Percentiles rank a stretch among this genome's conserved stretches.
These are phyloP conservation scores for Coturnix japonica DNA, from an alignment of 2,113 vertebrate genomes.

Conservation along the genomic window DNA sequence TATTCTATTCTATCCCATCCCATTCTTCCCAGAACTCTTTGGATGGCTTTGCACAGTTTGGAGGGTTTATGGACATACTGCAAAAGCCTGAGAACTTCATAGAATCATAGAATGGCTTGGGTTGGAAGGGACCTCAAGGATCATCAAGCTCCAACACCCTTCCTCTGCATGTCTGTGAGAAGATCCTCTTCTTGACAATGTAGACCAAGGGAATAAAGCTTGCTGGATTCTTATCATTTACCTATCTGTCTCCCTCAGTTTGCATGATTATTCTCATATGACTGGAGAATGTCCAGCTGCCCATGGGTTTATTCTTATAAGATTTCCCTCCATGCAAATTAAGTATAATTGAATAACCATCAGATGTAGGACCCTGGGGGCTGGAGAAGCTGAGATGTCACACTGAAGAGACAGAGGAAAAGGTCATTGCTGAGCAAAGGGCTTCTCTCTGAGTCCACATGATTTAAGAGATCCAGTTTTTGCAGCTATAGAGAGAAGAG, in stretches of 20 bases:
- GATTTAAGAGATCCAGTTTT: not conserved
- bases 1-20: too few relatives aligned
- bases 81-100: not conserved
- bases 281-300: not conserved
- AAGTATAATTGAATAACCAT: not conserved
- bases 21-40: not conserved
- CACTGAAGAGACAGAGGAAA: not conserved
- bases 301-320: not conserved
- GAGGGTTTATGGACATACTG: not conserved
- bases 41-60: not conserved
- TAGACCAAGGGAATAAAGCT: not conserved
- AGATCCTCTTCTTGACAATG: not conserved
- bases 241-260: not conserved
- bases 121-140: too few relatives aligned
- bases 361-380: not conserved
- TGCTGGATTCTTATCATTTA: not conserved
- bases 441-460: not conserved
- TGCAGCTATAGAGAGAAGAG: not conserved
- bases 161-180: not conserved
- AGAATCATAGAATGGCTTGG: too few relatives aligned
- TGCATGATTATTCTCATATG: not conserved
- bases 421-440: not conserved
- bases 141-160: not conserved
- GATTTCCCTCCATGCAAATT: rapidly evolving
- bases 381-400: not conserved